A percentile compares a stretch with the other conserved stretches of the same genome.
Conservation (phyloP, 2,113 vertebrate species). For the Dolichallabes microphthalmus region DNA sequence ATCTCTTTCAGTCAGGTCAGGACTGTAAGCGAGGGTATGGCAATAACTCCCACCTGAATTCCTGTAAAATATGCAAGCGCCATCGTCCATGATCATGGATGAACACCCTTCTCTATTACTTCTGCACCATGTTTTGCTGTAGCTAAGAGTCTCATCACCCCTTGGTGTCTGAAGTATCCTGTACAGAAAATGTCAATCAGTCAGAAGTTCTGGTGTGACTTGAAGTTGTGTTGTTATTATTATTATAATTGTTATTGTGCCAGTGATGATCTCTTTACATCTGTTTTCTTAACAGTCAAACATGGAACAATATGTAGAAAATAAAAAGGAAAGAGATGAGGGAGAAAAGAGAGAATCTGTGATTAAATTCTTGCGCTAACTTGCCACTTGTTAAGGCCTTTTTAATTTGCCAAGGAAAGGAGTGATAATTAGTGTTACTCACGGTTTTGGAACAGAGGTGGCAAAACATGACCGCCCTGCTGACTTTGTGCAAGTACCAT, state of each 20-base stretch:
- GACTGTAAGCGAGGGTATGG: too few species aligned
- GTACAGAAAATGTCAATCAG: too few species aligned
- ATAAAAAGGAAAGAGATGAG: slow-evolving; percentile 1
- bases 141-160: too few species aligned
- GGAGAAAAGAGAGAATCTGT: slow-evolving; percentile 19
- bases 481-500: slow-evolving; percentile 41
- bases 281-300: not conserved
- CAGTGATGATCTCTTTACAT: not conserved
- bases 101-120: too few species aligned
- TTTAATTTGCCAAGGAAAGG: slow-evolving; percentile 52
- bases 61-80: too few species aligned
- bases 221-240: not conserved
- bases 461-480: not conserved
- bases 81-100: too few species aligned
- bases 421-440: slow-evolving; percentile 59
- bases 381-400: slow-evolving; percentile 30
- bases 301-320: slow-evolving; percentile 24
- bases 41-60: too few species aligned
- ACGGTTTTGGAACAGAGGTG: slow-evolving; percentile 36
- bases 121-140: too few species aligned
- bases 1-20: too few species aligned
- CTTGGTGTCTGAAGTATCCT: too few species aligned
- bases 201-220: too few species aligned
- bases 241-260: not conserved
- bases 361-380: slow-evolving; percentile 41